Base-by-base conservation (phyloP, 2,113 vertebrate genomes). In the Archocentrus centrarchus region DNA sequence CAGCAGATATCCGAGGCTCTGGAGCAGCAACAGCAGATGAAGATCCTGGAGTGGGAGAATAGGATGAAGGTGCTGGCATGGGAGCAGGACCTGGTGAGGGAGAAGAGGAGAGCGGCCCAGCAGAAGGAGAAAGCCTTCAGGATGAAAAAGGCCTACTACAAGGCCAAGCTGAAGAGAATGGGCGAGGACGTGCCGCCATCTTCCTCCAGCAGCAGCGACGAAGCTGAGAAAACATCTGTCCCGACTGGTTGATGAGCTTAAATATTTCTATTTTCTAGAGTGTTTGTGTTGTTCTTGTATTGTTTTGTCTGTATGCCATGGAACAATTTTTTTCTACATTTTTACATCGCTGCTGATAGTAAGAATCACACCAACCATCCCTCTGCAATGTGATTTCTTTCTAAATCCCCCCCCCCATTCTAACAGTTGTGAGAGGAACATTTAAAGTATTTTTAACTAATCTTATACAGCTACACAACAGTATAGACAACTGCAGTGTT, bases 111-210 rank as follows among this genome's bases (percentile, higher is more conserved):
- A 84, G 96, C 95, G 0, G 88, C 81, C 2, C 88, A 77, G 55
- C 94, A 96, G 89, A 95, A 96, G 78, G 88, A 93, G 89, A 95
- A 94, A 58, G 95, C 96, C 4, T 94, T 93, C 79, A 90, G 94
- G 77, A 93, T 94, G 90, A 96, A 96, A 88, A 95, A 93, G 87
- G 81, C 79, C 6, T 96, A 96, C 85, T 96, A 96, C 89, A 92
- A 92, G 86, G 94, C 94, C 82, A 96, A 95, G 79, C 86, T 96
- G 59, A 94, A 89, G 88, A 94, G 80, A 88, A 88, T 96, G 82
- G 94, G 95, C 0, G 84, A 92, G 50, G 85, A 91, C 0, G 70
- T 90, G 80, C 82, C 55, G 1, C 75, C 83, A 0, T 95, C 94
- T 7, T 94, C 94, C 53, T 92, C 93, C 37, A 93, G 93, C 59